Percentiles rank a stretch among this genome's conserved stretches.
Conservation (phyloP, 2,888 invertebrate genomes). For the Orgyia antiqua region DNA sequence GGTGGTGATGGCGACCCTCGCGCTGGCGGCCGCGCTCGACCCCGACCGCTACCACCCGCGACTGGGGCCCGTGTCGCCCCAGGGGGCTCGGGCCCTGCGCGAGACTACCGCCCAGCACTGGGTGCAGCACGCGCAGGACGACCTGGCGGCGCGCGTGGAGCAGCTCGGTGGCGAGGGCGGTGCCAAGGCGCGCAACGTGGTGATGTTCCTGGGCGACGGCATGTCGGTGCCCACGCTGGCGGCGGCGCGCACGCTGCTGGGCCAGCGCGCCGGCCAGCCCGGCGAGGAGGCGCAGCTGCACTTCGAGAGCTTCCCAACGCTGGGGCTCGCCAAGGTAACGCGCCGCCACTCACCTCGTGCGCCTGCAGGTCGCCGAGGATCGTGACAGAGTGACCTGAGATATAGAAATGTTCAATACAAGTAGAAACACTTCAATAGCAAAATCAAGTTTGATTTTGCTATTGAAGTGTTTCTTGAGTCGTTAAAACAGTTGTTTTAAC, state of each 20-base stretch:
- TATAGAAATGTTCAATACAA: no score
- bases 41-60: constrained; percentile 10
- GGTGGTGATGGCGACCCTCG: constrained; percentile 13
- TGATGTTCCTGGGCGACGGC: constrained; percentile 86
- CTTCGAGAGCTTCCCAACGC: constrained; percentile 80
- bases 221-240: constrained; percentile 84
- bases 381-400: not conserved
- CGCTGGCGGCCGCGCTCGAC: constrained; percentile 5
- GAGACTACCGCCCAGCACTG: constrained; percentile 47
- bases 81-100: not conserved
- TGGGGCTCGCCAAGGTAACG: constrained; percentile 80
- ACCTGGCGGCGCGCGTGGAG: constrained; percentile 42
- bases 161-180: constrained; percentile 5
- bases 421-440: no score
- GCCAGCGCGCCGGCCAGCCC: constrained; percentile 69
- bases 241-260: constrained; percentile 81
- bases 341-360: no score
- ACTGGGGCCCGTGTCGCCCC: constrained; percentile 1
- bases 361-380: no score
- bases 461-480: no score
- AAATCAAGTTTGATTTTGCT: no score
- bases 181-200: constrained; percentile 72
- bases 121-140: constrained; percentile 59
- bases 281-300: constrained; percentile 80
- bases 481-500: no score